Base-by-base conservation (phyloP, 2,113 vertebrate species). In the Delphinapterus leucas region DNA sequence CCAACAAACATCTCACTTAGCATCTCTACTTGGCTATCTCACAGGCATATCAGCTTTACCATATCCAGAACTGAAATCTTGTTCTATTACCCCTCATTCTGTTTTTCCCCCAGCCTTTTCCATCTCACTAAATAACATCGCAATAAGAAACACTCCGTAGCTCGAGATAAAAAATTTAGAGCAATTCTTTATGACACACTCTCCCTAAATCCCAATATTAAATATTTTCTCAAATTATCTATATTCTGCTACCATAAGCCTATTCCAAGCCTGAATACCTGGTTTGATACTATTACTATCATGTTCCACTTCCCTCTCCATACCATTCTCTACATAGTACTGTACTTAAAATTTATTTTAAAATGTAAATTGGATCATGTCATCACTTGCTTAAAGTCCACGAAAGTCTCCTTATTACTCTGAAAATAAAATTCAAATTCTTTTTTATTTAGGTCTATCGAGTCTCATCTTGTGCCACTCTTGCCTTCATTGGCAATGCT, bases 311-410 rank as follows among this genome's bases (percentile, higher is more conserved):
- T 76, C 28, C 49, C 28, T 60, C 36, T 49, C 41, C 12, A 8
- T 28, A 31, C 2, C 20, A 47, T 79, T 87, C 44, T 89, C 6
- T 38, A 33, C 1, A 47, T 12, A 44, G n/a, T 6, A 92, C 14
- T 70, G n/a, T 5, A 90, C 11, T 70, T 70, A 88, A 8, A 96
- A 80, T 76, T 65, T 44, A 96, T 68, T 91, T 73, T 26, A 84
- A 71, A 76, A 71, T 38, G 12, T 79, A 65, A 79, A 49, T 41
- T 89, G 3, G 2, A 38, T 87, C 6, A 65, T 53, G 21, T 73
- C 20, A 80, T 8, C 33, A 87, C 14, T n/a, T 65, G 11, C 55
- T 47, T 81, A 68, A 82, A 86, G 36, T 6, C 21, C 60, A 63
- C 11, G 28, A 70, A 94, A 21, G 0, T 77, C 5, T 74, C 13